Percentiles rank a stretch among this genome's conserved stretches.
Evolutionary conservation across 2,113 vertebrate species (phyloP).

Genomic region (Dicentrarchus labrax): DNA sequence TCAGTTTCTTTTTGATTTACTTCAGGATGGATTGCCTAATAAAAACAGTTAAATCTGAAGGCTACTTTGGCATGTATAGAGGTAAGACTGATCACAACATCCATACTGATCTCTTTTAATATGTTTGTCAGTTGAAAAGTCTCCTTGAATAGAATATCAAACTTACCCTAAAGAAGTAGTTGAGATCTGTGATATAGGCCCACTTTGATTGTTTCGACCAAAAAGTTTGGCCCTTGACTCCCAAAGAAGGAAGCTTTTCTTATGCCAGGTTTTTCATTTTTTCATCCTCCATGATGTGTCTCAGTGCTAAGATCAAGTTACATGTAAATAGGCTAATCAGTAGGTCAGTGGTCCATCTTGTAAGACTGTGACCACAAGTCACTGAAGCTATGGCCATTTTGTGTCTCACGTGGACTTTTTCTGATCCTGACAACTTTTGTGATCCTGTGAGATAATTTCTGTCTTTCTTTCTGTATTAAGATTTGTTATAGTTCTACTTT

Average conservation of each 20-base stretch:
- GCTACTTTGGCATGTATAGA: constrained; percentile 92
- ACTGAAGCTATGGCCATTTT: not conserved
- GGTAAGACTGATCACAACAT: constrained; percentile 74
- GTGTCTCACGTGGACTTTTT: not conserved
- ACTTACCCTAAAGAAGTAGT: not conserved
- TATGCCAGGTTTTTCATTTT: not conserved
- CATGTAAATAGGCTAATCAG: not conserved
- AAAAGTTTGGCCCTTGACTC: not conserved
- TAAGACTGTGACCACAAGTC: too few relatives aligned
- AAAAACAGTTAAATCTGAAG: constrained; percentile 88
- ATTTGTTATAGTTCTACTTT: not conserved
- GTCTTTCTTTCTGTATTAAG: not conserved
- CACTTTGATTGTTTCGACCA: not conserved
- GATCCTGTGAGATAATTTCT: not conserved
- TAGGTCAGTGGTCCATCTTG: not conserved
- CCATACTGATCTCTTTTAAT: not conserved
- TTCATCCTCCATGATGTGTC: not conserved
- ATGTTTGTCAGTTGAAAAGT: not conserved
- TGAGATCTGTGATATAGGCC: not conserved
- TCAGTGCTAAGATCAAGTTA: constrained; percentile 1
- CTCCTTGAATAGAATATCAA: not conserved
- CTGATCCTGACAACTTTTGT: not conserved
- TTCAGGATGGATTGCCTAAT: constrained; percentile 89
- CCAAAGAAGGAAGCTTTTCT: not conserved
- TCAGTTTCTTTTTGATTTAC: constrained; percentile 12